Evolutionary conservation across 2,888 invertebrate species (phyloP).

Genomic region (Carpatolechia fugitivella): DNA sequence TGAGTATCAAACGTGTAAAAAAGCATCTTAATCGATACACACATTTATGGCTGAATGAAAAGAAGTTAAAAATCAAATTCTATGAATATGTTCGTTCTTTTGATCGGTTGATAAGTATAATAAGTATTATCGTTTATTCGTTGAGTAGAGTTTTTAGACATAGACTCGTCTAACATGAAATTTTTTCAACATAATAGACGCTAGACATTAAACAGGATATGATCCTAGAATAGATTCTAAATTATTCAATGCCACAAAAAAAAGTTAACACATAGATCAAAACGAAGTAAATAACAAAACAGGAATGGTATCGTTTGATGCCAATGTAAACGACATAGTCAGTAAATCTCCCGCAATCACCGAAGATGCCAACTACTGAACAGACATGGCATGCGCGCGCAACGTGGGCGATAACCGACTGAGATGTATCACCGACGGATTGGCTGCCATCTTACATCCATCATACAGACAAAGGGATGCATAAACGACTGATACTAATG

Average conservation of each 20-base stretch:
- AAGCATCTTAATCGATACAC: too few relatives aligned
- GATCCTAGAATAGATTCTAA: too few relatives aligned
- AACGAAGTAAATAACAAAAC: neutral
- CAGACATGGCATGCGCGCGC: neutral
- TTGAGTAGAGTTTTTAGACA: too few relatives aligned
- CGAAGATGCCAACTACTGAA: constrained; percentile 5
- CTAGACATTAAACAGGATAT: too few relatives aligned
- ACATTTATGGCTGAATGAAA: too few relatives aligned
- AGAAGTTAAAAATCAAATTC: too few relatives aligned
- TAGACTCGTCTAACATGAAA: too few relatives aligned
- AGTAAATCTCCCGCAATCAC: constrained; percentile 9
- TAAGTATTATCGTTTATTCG: too few relatives aligned
- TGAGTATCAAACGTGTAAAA: too few relatives aligned
- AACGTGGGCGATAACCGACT: neutral
- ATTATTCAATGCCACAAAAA: neutral
- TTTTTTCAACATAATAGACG: too few relatives aligned
- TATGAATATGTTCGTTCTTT: too few relatives aligned
- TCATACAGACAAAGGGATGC: constrained; percentile 1
- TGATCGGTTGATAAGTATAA: too few relatives aligned
- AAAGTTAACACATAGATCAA: neutral
- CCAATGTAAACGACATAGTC: constrained; percentile 3
- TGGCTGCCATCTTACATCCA: constrained; percentile 1
- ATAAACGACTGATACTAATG: neutral
- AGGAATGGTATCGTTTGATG: neutral
- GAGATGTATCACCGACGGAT: neutral